Base-by-base conservation (phyloP, 2,888 invertebrate species). In the Itoplectis maculator region DNA sequence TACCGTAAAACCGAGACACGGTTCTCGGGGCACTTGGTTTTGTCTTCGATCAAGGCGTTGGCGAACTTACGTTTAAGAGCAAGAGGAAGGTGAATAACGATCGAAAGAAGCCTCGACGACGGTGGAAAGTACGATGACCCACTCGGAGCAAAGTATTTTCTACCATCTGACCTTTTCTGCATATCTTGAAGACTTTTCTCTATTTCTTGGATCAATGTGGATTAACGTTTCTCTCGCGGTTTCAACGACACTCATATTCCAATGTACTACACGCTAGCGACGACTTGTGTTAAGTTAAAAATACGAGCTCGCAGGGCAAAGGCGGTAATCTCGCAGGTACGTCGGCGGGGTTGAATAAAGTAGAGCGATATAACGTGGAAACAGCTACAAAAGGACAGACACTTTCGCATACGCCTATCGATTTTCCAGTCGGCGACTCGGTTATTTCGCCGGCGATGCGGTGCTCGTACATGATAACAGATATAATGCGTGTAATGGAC, bases 341-440 rank as follows among this genome's bases (percentile, higher is more conserved):
- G 29, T 2, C 2, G 29, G 29, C 2, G 29, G 29, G 29, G 74
- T 63, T 68, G 59, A 73, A 11, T 59, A 72, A 70, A 35, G 61
- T 23, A 69, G 56, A 78, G 69, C 63, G 42, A 42, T 61, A 35
- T 49, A 56, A 74, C 29, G 72, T 37, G 59, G n/a, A 66, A 47
- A 81, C 69, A 65, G 49, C 42, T 47, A 45, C 11, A 59, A 56
- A 15, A 77, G 74, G 66, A 42, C 66, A 74, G 82, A 61, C 65
- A 75, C 59, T 59, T 8, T 81, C 69, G 66, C 74, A 75, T 70
- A 84, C 75, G 65, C 61, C 69, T 82, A 87, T 87, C 84, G 86
- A 87, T 88, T 87, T 81, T 81, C n/a, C 84, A 84, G 86, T 86
- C 83, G 70, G 72, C 77, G 82, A 77, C 82, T 84, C 84, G 86